These are phyloP conservation scores for Rhingia campestris DNA, from an alignment of 2,888 invertebrate genomes.

Conservation along the genomic window DNA sequence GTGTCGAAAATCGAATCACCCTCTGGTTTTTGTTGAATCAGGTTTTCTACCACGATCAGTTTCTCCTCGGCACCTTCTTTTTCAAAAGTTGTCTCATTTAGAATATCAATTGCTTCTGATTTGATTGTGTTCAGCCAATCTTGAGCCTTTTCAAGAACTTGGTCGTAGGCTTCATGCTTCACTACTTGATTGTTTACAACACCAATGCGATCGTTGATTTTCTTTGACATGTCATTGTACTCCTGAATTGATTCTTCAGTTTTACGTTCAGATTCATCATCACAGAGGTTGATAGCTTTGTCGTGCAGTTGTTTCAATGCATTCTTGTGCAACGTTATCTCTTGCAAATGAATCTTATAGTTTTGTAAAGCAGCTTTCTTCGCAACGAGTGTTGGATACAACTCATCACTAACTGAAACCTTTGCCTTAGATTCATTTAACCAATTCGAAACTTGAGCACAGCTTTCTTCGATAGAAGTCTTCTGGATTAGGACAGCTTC, in stretches of 20 bases:
- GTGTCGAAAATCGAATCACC: conserved; percentile 88
- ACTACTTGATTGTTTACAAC: conserved; percentile 88
- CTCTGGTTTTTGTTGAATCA: conserved; percentile 88
- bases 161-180: conserved; percentile 92
- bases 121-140: conserved; percentile 92
- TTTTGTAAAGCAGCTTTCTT: conserved; percentile 94
- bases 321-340: conserved; percentile 92
- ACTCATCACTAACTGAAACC: conserved; percentile 87
- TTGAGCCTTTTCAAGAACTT: conserved; percentile 91
- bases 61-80: conserved; percentile 91
- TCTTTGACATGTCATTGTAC: conserved; percentile 87
- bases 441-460: conserved; percentile 94
- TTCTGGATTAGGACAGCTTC: conserved; percentile 95
- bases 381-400: conserved; percentile 91
- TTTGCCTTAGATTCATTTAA: conserved; percentile 90
- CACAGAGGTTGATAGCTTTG: conserved; percentile 90
- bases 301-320: conserved; percentile 92
- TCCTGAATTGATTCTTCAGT: conserved; percentile 89
- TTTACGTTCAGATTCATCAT: conserved; percentile 90
- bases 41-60: conserved; percentile 89
- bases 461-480: conserved; percentile 96
- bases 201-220: conserved; percentile 87
- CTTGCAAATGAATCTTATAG: conserved; percentile 91
- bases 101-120: conserved; percentile 89
- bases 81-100: conserved; percentile 91